Conservation (phyloP, 2,113 vertebrate species). For the Dasyornis broadbenti region DNA sequence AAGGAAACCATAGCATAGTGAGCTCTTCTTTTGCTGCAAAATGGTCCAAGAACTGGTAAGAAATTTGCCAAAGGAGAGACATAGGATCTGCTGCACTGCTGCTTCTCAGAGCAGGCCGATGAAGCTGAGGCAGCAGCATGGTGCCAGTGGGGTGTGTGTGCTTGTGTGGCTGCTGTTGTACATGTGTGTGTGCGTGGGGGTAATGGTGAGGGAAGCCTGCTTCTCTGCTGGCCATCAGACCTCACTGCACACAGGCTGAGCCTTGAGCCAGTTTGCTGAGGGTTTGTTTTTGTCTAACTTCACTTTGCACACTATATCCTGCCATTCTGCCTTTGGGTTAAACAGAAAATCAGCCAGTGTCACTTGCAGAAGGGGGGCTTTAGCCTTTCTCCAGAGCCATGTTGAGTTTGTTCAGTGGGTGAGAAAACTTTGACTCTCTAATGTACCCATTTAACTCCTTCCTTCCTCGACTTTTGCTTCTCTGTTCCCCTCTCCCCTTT, state of each 20-base stretch:
- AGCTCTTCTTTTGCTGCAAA: neutral
- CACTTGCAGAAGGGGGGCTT: neutral
- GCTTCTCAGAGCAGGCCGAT: neutral
- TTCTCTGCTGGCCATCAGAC: neutral
- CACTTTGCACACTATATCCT: neutral
- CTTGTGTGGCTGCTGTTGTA: neutral
- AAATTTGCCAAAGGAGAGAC: neutral
- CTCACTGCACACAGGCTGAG: neutral
- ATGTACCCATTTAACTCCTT: conserved; percentile 7
- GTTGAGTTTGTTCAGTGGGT: neutral
- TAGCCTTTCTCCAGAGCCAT: neutral
- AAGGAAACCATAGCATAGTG: neutral
- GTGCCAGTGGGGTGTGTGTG: neutral
- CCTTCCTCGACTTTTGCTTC: conserved; percentile 53
- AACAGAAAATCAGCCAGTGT: neutral
- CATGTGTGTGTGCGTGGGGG: no score
- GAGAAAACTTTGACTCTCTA: conserved; percentile 62
- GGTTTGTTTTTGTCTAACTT: neutral
- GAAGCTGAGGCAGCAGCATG: neutral
- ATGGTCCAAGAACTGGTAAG: neutral
- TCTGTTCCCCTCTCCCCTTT: conserved; percentile 55
- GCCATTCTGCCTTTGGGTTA: neutral
- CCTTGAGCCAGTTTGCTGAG: neutral
- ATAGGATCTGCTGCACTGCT: neutral
- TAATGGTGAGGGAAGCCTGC: neutral